Evolutionary conservation across 2,797 vertebrate genomes (phyloP).

Genomic region (Peromyscus attwateri): DNA sequence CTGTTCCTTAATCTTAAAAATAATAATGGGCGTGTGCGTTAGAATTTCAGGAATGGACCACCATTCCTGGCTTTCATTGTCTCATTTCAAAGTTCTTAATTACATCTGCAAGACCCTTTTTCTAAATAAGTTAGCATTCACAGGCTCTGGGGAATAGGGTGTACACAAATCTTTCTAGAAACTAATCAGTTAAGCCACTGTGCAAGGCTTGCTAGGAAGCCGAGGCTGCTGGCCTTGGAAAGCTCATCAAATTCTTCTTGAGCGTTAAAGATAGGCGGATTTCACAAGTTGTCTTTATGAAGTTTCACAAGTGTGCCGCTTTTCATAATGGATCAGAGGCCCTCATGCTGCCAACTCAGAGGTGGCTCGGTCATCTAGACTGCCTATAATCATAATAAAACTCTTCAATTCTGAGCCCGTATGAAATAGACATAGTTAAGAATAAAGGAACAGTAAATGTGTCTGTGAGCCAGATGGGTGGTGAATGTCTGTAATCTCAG

Average conservation of each 20-base stretch:
- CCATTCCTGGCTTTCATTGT: background rate
- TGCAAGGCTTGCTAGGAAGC: background rate
- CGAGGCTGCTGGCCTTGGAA: background rate
- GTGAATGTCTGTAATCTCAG: background rate
- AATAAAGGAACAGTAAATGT: background rate
- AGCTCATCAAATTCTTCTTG: constrained; percentile 3
- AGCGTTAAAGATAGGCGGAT: constrained; percentile 48
- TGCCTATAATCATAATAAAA: constrained; percentile 12
- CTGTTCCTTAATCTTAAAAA: background rate
- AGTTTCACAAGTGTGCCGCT: constrained; percentile 1
- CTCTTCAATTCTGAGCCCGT: background rate
- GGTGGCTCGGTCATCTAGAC: background rate
- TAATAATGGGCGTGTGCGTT: background rate
- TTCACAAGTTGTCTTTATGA: constrained; percentile 14
- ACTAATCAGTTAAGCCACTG: background rate
- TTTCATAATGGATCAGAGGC: background rate
- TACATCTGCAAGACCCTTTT: constrained; percentile 23
- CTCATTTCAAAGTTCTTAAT: constrained; percentile 29
- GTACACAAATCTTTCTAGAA: background rate
- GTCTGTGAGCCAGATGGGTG: background rate
- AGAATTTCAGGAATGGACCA: background rate
- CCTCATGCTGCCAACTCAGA: background rate
- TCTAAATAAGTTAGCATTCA: constrained; percentile 16
- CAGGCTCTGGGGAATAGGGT: background rate
- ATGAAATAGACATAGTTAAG: background rate